A percentile compares a stretch with the other conserved stretches of the same genome.
These are phyloP conservation scores for Drosophila cognata DNA, from an alignment of 2,888 invertebrate genomes.

Conservation along the genomic window DNA sequence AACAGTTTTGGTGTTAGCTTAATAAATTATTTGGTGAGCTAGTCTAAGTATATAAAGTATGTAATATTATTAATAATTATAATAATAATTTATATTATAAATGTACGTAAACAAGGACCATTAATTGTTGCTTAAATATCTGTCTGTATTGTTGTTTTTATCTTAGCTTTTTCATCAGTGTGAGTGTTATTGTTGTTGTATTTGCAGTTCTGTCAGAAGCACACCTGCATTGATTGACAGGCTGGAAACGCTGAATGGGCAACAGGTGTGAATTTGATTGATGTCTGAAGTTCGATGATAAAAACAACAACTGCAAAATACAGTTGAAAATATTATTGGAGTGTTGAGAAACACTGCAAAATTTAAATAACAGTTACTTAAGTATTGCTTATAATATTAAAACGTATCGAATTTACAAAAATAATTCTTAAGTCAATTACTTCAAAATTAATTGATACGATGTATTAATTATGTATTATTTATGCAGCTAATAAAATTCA, in stretches of 20 bases:
- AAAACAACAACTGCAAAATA: background rate
- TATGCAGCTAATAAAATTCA: background rate
- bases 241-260: conserved; percentile 6
- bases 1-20: conserved; percentile 7
- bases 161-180: background rate
- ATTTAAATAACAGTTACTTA: background rate
- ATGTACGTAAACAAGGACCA: too few relatives aligned
- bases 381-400: too few relatives aligned
- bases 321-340: conserved; percentile 1
- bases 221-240: conserved; percentile 56
- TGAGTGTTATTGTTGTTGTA: background rate
- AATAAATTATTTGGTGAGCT: conserved; percentile 28
- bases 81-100: background rate
- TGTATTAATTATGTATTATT: too few relatives aligned
- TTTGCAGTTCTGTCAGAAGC: background rate
- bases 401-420: background rate
- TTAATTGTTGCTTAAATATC: too few relatives aligned
- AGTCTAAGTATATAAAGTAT: background rate
- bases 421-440: background rate
- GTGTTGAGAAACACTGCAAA: background rate
- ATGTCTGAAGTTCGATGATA: conserved; percentile 16
- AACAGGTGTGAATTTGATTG: conserved; percentile 60
- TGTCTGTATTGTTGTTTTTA: too few relatives aligned
- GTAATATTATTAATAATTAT: too few relatives aligned
- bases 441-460: background rate